These are phyloP conservation scores for Reticulitermes lucifugus DNA, from an alignment of 2,888 invertebrate genomes.

Conservation along the genomic window DNA sequence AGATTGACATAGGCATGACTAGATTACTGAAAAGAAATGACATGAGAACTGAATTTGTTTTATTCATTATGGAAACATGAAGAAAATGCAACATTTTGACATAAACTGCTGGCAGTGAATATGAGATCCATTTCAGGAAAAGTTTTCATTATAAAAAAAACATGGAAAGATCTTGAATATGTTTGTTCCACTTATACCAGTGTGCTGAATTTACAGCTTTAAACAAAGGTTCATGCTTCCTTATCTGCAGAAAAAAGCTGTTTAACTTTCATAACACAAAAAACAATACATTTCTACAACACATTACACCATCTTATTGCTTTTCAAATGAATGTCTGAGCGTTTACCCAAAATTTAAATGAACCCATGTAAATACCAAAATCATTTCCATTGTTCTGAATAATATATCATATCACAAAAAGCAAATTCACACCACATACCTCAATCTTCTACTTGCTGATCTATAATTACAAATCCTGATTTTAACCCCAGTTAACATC, in stretches of 20 bases:
- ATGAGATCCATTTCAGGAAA: conserved; percentile 10
- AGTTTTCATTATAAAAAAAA: not conserved
- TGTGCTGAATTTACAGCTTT: not conserved
- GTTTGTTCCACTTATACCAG: not conserved
- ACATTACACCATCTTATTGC: not conserved
- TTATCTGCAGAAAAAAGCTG: not conserved
- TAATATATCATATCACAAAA: not conserved
- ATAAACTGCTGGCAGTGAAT: conserved; percentile 25
- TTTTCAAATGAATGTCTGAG: not conserved
- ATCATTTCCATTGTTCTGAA: not conserved
- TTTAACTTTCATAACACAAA: not conserved
- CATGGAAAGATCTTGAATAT: not conserved
- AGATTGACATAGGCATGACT: conserved; percentile 12
- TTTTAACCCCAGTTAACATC: not conserved
- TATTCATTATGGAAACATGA: conserved; percentile 4
- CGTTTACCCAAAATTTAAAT: not conserved
- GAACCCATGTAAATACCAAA: not conserved
- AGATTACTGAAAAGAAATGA: conserved; percentile 23
- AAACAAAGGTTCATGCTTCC: not conserved
- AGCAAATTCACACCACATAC: not conserved
- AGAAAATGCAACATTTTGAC: not conserved
- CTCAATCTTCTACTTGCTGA: not conserved
- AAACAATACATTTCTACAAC: not conserved
- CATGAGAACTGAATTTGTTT: not conserved
- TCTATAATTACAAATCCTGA: not conserved